Conservation (phyloP, 2,888 invertebrate species). For the Ichneumoninae sp. region DNA sequence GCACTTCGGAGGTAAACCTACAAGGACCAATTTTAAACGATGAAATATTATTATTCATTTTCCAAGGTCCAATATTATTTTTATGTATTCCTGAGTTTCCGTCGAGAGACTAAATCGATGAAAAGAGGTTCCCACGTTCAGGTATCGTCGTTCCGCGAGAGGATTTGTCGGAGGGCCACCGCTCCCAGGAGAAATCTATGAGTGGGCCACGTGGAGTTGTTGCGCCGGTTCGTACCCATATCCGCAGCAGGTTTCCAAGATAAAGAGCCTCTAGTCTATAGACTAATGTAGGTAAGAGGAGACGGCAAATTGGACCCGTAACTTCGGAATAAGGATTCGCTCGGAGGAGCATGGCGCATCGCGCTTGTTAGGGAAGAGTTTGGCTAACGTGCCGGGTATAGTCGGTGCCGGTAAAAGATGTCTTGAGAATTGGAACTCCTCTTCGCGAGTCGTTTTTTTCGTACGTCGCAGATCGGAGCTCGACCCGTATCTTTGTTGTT, state of each 20-base stretch:
- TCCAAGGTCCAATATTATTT: too few species aligned
- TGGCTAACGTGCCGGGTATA: slow-evolving; percentile 83
- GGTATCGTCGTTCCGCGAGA: too few species aligned
- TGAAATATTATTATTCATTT: too few species aligned
- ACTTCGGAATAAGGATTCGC: slow-evolving; percentile 90
- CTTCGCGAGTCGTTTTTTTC: background rate
- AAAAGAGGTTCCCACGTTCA: too few species aligned
- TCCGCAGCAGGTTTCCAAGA: slow-evolving; percentile 90
- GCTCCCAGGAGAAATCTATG: slow-evolving; percentile 77
- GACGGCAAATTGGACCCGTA: slow-evolving; percentile 89
- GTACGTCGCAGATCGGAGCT: too few species aligned
- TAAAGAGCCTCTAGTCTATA: slow-evolving; percentile 88
- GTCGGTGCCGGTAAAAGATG: slow-evolving; percentile 71
- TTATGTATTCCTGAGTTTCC: too few species aligned
- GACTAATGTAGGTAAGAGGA: slow-evolving; percentile 89
- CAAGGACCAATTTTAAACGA: too few species aligned
- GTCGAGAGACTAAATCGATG: too few species aligned
- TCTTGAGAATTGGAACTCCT: slow-evolving; percentile 67
- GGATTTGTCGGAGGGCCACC: too few species aligned
- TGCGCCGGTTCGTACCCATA: slow-evolving; percentile 86
- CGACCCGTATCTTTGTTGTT: too few species aligned
- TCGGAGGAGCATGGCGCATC: slow-evolving; percentile 86
- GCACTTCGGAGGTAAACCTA: too few species aligned
- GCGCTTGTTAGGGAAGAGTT: slow-evolving; percentile 59
- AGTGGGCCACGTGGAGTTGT: slow-evolving; percentile 85